phyloP scores from a whole-genome alignment of 2,797 vertebrate genomes.

The Perodicticus potto region DNA sequence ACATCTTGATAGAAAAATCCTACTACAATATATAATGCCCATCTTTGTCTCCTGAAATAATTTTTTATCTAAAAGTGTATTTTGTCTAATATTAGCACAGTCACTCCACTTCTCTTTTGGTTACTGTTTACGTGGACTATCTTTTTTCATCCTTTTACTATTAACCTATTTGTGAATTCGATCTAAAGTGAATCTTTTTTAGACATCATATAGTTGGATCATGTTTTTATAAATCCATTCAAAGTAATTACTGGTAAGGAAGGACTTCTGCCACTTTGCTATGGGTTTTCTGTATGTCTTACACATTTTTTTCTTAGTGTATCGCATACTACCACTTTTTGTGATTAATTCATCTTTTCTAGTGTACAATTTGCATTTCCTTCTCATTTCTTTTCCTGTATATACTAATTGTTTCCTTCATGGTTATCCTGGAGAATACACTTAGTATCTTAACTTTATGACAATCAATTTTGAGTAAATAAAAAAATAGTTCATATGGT shows the following conservation, averaged over 20 bases:
- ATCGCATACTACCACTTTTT: neutral
- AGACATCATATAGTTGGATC: neutral
- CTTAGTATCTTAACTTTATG: neutral
- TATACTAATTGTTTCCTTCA: constrained; percentile 3
- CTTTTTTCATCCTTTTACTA: neutral
- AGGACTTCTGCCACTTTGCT: neutral
- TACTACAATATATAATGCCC: neutral
- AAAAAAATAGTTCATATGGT: neutral
- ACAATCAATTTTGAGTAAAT: neutral
- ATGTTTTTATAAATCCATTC: neutral
- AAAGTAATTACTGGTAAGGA: neutral
- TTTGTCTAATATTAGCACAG: neutral
- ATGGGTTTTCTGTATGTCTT: neutral
- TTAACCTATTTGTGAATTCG: neutral
- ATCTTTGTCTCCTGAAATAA: neutral
- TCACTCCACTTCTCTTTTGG: neutral
- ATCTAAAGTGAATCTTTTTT: neutral
- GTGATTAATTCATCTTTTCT: neutral
- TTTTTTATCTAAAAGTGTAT: neutral
- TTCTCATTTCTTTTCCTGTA: neutral
- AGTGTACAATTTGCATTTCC: neutral
- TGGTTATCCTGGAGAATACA: neutral
- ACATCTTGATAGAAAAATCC: neutral
- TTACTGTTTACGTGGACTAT: neutral
- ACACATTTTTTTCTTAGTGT: neutral